Percentiles rank a stretch among this genome's conserved stretches.
These are phyloP conservation scores for Zootoca vivipara DNA, from an alignment of 2,113 vertebrate species.

Conservation along the genomic window DNA sequence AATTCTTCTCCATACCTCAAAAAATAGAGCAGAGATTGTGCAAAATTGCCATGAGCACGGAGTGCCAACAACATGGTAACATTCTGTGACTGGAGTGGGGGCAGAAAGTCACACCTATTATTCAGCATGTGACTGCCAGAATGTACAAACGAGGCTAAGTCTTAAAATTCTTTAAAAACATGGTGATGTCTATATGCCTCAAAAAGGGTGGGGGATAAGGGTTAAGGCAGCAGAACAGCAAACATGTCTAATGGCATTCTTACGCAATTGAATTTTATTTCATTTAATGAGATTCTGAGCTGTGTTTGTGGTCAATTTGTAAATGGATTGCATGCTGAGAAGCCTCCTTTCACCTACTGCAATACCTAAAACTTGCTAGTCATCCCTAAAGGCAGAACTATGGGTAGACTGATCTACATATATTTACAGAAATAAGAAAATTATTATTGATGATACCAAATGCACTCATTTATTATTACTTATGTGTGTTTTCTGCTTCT, in stretches of 20 bases:
- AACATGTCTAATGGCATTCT: not conserved
- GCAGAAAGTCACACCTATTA: not conserved
- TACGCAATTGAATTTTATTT: not conserved
- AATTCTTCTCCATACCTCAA: not conserved
- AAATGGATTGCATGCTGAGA: not conserved
- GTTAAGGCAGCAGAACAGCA: not conserved
- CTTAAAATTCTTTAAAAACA: not conserved
- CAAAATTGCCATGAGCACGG: not conserved
- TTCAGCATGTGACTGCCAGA: not conserved
- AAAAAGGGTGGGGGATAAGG: no score
- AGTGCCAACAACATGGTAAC: not conserved
- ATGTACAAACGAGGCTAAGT: not conserved
- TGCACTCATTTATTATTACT: no score
- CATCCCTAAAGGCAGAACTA: not conserved
- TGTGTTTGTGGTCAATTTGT: not conserved
- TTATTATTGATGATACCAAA: no score
- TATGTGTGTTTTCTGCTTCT: no score
- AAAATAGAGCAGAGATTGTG: not conserved
- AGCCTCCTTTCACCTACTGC: not conserved
- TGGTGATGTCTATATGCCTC: not conserved
- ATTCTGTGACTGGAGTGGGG: not conserved
- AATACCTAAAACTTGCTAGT: not conserved
- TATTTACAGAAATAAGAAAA: not conserved
- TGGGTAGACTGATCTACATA: not conserved
- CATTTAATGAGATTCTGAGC: not conserved